Conservation (phyloP, 2,797 vertebrate genomes). For the Alfaro cultratus region DNA sequence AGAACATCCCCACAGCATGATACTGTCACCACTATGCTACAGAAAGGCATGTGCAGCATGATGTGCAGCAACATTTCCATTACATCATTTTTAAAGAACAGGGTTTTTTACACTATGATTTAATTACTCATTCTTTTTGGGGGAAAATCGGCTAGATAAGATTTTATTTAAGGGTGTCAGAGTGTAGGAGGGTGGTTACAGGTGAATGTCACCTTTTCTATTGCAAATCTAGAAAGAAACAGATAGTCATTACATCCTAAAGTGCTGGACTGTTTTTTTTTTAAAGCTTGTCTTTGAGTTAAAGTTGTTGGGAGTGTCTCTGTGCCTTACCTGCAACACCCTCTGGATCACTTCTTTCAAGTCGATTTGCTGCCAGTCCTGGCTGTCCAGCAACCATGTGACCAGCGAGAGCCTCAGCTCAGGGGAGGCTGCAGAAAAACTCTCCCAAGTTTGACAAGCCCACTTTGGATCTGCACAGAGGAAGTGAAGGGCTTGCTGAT, state of each 20-base stretch:
- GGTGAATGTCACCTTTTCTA: background rate
- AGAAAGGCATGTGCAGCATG: background rate
- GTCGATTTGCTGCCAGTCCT: constrained; percentile 23
- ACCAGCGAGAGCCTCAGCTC: constrained; percentile 80
- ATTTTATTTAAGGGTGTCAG: background rate
- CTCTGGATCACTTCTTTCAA: constrained; percentile 65
- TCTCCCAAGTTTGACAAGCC: constrained; percentile 68
- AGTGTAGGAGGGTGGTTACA: background rate
- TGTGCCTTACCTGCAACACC: constrained; percentile 79
- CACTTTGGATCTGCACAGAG: constrained; percentile 70
- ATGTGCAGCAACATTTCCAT: background rate
- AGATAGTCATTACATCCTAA: constrained; percentile 21
- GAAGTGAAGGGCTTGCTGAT: constrained; percentile 78
- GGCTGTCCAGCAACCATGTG: constrained; percentile 72
- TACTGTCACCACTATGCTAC: background rate
- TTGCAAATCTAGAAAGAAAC: background rate
- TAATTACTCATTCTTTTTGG: background rate
- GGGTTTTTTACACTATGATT: background rate
- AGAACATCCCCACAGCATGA: background rate
- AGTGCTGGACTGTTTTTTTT: constrained; percentile 29
- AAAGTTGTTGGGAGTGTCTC: constrained; percentile 2
- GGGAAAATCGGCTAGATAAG: background rate
- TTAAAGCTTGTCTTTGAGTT: constrained; percentile 19
- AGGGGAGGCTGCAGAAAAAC: constrained; percentile 59
- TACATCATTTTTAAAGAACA: background rate